Evolutionary conservation across 2,888 invertebrate species (phyloP).

Genomic region (Gortyna flavago): DNA sequence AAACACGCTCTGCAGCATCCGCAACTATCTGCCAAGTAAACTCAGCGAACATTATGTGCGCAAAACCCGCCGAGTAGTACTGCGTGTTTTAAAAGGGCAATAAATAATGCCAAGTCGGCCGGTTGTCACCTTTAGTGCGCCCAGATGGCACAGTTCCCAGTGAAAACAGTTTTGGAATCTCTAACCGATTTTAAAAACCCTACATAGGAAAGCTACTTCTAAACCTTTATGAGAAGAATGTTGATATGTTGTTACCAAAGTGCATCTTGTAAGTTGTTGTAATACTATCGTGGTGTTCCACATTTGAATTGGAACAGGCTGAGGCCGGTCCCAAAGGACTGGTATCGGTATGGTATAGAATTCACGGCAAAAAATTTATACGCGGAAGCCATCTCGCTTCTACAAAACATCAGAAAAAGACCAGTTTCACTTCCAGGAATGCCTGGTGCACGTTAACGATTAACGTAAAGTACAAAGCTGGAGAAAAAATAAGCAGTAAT

Average conservation of each 20-base stretch:
- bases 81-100: conserved; percentile 76
- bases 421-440: conserved; percentile 86
- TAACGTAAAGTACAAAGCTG: conserved; percentile 83
- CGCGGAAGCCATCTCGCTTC: conserved; percentile 83
- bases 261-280: conserved; percentile 21
- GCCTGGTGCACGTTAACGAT: conserved; percentile 79
- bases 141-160: conserved; percentile 84
- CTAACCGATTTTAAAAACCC: conserved; percentile 62
- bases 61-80: conserved; percentile 66
- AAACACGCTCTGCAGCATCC: conserved; percentile 56
- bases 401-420: conserved; percentile 81
- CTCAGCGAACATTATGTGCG: conserved; percentile 63
- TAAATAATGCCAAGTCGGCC: conserved; percentile 79
- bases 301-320: conserved; percentile 78
- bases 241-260: background rate
- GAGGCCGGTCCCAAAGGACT: conserved; percentile 76
- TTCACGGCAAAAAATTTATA: conserved; percentile 77
- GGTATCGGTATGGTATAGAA: conserved; percentile 68
- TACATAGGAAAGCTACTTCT: conserved; percentile 31
- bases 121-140: conserved; percentile 81
- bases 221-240: conserved; percentile 8
- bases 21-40: conserved; percentile 66
- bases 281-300: conserved; percentile 71
- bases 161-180: conserved; percentile 78
- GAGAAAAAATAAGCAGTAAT: conserved; percentile 84